A percentile compares a stretch with the other conserved stretches of the same genome.
Evolutionary conservation across 2,797 vertebrate genomes (phyloP).

Genomic region (Xenentodon cancila): DNA sequence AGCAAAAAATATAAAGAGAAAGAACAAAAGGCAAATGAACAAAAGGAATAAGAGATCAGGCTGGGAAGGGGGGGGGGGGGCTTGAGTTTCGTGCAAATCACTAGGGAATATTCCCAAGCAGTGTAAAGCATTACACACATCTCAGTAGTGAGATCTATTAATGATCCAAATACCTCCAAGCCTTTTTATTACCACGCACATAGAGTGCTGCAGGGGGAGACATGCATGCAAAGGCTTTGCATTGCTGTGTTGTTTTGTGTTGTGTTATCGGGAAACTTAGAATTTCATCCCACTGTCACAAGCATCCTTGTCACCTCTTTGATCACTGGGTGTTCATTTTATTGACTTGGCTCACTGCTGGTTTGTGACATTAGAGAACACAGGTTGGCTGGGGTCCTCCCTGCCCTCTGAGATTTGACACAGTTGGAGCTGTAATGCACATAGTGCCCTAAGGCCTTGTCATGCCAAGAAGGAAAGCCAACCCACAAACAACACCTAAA

Average conservation of each 20-base stretch:
- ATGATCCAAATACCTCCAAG: conserved; percentile 77
- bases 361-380: conserved; percentile 76
- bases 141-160: conserved; percentile 69
- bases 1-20: conserved; percentile 76
- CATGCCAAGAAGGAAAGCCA: conserved; percentile 73
- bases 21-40: conserved; percentile 81
- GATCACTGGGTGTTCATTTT: conserved; percentile 76
- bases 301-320: conserved; percentile 75
- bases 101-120: conserved; percentile 76
- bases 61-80: conserved; percentile 48
- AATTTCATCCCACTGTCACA: conserved; percentile 67
- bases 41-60: conserved; percentile 80
- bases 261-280: conserved; percentile 46
- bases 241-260: conserved; percentile 37
- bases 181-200: conserved; percentile 55
- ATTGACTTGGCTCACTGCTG: conserved; percentile 76
- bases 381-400: conserved; percentile 70
- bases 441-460: conserved; percentile 73
- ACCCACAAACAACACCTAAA: conserved; percentile 72
- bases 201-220: conserved; percentile 62
- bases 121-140: conserved; percentile 65
- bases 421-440: conserved; percentile 69
- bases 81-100: conserved; percentile 72
- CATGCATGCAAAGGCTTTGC: conserved; percentile 55
- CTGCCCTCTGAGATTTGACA: conserved; percentile 72